Evolutionary conservation across 1,140 invertebrate species (phyloP).

Genomic region (Drosophila mojavensis): DNA sequence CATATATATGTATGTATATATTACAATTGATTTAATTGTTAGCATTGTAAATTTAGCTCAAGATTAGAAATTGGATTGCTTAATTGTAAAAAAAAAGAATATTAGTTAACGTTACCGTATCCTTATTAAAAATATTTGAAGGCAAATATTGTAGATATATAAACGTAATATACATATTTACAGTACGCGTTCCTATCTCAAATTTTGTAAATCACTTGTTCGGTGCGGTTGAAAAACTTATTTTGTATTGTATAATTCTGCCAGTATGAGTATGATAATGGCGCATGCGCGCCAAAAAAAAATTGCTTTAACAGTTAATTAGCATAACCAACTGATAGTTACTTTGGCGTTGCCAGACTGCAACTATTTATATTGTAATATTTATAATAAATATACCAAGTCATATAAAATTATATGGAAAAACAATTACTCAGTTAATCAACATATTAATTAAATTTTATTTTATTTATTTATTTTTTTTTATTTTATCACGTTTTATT

Average conservation of each 20-base stretch:
- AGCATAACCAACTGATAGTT: slow-evolving; percentile 1
- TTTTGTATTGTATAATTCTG: slow-evolving; percentile 73
- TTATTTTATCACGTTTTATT: no score
- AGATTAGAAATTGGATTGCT: background rate
- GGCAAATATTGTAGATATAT: background rate
- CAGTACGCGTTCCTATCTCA: background rate
- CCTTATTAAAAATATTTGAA: background rate
- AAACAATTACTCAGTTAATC: no score
- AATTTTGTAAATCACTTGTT: slow-evolving; percentile 1
- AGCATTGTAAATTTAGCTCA: background rate
- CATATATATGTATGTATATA: background rate
- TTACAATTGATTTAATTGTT: background rate
- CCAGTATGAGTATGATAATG: slow-evolving; percentile 7
- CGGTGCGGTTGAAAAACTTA: slow-evolving; percentile 43
- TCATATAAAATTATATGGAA: no score
- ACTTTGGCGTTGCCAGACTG: slow-evolving; percentile 9
- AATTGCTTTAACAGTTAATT: background rate
- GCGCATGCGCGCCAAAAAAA: slow-evolving; percentile 48
- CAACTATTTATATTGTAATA: no score
- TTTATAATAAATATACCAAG: no score
- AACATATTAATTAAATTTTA: no score
- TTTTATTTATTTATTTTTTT: no score
- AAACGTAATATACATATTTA: background rate
- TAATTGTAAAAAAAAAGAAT: background rate
- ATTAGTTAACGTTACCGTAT: background rate